Evolutionary conservation across 1,140 invertebrate genomes (phyloP).

Genomic region (Aethina tumida): DNA sequence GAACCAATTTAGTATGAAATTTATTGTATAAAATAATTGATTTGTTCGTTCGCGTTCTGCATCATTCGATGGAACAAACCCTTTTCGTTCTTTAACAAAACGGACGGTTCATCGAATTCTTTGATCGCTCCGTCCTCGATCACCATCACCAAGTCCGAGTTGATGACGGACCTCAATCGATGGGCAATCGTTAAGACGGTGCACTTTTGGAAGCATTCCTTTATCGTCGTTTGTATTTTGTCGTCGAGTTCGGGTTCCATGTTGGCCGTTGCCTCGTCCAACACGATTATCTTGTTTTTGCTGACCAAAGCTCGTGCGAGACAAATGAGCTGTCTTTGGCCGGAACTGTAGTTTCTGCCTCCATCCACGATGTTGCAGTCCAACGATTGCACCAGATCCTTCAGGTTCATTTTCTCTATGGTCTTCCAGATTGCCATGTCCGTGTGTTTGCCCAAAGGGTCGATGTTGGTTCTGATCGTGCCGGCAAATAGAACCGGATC

Average conservation of each 20-base stretch:
- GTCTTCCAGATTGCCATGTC: constrained; percentile 36
- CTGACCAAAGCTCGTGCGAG: constrained; percentile 63
- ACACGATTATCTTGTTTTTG: constrained; percentile 63
- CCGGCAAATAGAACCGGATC: constrained; percentile 74
- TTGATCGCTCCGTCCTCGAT: constrained; percentile 53
- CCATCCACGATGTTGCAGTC: constrained; percentile 44
- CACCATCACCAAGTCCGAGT: constrained; percentile 62
- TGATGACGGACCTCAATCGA: constrained; percentile 72
- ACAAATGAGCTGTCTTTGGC: constrained; percentile 70
- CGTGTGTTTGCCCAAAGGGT: constrained; percentile 41
- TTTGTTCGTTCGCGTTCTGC: too few relatives aligned
- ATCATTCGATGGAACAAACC: constrained; percentile 60
- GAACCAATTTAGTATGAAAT: too few relatives aligned
- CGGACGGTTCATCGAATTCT: constrained; percentile 62
- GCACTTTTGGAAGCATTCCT: constrained; percentile 54
- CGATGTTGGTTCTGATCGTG: constrained; percentile 45
- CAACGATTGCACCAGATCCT: constrained; percentile 20
- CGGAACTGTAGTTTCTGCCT: constrained; percentile 56
- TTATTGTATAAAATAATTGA: too few relatives aligned
- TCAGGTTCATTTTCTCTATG: constrained; percentile 31
- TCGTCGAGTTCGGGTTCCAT: constrained; percentile 60
- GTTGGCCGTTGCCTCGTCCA: constrained; percentile 67
- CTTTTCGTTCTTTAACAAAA: constrained; percentile 49
- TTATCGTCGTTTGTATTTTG: constrained; percentile 56
- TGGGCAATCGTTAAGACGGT: constrained; percentile 79